A percentile compares a stretch with the other conserved stretches of the same genome.
These are phyloP conservation scores for Melanerpes aurifrons DNA, from an alignment of 2,113 vertebrate genomes.

Conservation along the genomic window DNA sequence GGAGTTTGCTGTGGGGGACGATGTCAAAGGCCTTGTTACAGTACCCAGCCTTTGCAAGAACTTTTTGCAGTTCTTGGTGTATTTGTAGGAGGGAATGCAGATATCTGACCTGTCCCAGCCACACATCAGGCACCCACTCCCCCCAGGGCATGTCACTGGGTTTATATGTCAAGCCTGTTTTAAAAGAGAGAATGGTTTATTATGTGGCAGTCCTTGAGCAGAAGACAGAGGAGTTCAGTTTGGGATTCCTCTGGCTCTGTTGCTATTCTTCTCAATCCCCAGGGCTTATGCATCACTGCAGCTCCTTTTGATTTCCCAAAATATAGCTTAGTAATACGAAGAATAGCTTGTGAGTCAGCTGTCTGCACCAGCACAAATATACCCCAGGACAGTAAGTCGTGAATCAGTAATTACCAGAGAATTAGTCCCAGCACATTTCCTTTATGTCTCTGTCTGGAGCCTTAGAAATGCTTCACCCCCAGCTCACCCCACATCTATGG, in stretches of 20 bases:
- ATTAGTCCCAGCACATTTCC: not conserved
- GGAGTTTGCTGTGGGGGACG: too few relatives aligned
- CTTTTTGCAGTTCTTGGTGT: not conserved
- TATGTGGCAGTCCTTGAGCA: not conserved
- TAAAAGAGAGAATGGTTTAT: not conserved
- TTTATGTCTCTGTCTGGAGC: not conserved
- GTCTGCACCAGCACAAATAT: not conserved
- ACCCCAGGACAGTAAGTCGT: not conserved
- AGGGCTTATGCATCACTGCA: not conserved
- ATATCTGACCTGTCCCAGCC: not conserved
- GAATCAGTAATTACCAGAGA: slow-evolving; percentile 10
- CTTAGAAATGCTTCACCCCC: not conserved
- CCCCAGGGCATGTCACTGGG: not conserved
- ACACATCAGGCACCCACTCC: not conserved
- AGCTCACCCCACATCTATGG: not conserved
- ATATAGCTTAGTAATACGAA: slow-evolving; percentile 2
- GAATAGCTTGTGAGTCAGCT: slow-evolving; percentile 9
- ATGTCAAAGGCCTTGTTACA: not conserved
- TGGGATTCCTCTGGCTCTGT: not conserved
- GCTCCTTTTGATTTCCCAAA: slow-evolving; percentile 33
- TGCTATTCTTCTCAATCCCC: not conserved
- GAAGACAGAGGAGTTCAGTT: not conserved
- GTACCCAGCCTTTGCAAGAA: not conserved
- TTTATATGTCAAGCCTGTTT: not conserved
- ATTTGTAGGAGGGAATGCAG: not conserved